Base-by-base conservation (phyloP, 1,140 invertebrate species). In the Achroia grisella region DNA sequence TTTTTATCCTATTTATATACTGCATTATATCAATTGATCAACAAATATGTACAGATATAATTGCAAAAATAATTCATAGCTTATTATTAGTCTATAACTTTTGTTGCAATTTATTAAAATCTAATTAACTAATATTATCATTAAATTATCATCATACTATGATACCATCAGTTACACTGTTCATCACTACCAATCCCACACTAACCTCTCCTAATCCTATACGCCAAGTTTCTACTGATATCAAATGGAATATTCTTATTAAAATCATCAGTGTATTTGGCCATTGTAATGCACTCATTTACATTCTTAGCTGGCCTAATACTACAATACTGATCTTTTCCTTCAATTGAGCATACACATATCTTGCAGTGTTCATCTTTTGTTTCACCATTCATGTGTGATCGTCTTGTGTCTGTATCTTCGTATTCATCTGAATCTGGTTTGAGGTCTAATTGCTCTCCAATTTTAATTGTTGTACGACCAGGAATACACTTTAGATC, bases 191-290 rank as follows among this genome's bases (percentile, higher is more conserved):
- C 12, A 10, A 1, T 11, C 0, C 13, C 4, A 30, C 2, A 68
- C 65, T 12, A 66, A 75, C 76, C 71, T 80, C 77, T 52, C 27
- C 80, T 62, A 8, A 84, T 73, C 34, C 71, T 67, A 34, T 66
- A 65, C 0, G 71, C 28, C 17, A 84, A 46, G 12, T 47, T 49
- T 10, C 59, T 74, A 8, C 62, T 54, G 31, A 73, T 72, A 4
- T 64, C 52, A 41, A 52, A 84, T 0, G 72, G 69, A 10, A 61
- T 8, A 17, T 65, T 63, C 6, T 34, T 68, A 6, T 62, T 15
- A 8, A 65, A 55, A 2, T 64, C 39, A 0, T 71, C 56, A 10
- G 45, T 66, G 4, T 73, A 10, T 9, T 12, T 44, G 1, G 50
- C 52, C 56, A 76, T 44, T 29, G 52, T 50, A 0, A 84, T 52